Base-by-base conservation (phyloP, 2,113 vertebrate genomes). In the Nesogale talazaci region DNA sequence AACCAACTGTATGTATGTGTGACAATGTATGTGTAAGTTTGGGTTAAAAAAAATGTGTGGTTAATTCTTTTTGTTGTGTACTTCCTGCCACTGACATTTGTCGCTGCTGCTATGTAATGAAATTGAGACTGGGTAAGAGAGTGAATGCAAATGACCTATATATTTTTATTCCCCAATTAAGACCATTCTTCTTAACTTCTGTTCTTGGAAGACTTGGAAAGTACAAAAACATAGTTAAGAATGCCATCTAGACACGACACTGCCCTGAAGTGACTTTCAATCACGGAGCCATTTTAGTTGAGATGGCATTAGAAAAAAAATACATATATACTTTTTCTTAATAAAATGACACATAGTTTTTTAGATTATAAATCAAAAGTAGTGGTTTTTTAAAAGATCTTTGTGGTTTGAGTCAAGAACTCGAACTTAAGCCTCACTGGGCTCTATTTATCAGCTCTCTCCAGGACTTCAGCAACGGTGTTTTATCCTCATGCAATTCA, bases 41-140 rank as follows among this genome's bases (percentile, higher is more conserved):
- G 93, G 80, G 93, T 95, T 10, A 88, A 97, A 97, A 95, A 1
- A 96, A 97, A 93, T 3, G 34, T 97, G 96, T 93, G 96, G 96
- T 97, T 97, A 96, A 78, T 83, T 94, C 69, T 93, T 97, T 94
- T 95, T 95, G 88, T 85, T 93, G 83, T 95, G n/a, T 91, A 83
- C 87, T 97, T 97, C 95, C 96, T 96, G 88, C 94, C 72, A 31
- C 74, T 95, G 96, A 95, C 63, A 93, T 92, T 97, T 90, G 90
- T 78, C 84, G 83, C 91, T 65, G 63, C 59, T 97, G 75, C 86
- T 88, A 36, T 96, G 96, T 97, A 97, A 97, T 90, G 87, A 91
- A 87, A 92, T 75, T 88, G 84, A 96, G 94, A 83, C 89, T 4
- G 93, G 78, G 91, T 93, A 94, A 88, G 83, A 94, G 70, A 92